These are phyloP conservation scores for Pseudopleuronectes americanus DNA, from an alignment of 2,797 vertebrate genomes.

Conservation along the genomic window DNA sequence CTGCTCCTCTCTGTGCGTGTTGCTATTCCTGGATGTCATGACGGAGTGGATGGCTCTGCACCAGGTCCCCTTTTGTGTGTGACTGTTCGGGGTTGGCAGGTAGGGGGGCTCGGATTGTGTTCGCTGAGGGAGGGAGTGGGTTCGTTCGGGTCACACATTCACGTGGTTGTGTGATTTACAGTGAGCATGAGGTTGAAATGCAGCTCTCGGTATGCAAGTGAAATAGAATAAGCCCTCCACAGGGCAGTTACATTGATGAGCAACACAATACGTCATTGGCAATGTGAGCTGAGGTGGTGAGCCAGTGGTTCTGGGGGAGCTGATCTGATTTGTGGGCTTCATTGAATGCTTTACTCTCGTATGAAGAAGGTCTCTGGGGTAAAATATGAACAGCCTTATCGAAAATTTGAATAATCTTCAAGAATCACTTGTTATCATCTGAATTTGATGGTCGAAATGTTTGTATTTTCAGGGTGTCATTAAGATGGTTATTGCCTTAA, in stretches of 20 bases:
- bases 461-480: background rate
- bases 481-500: conserved; percentile 11
- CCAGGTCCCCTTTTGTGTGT: conserved; percentile 64
- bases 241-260: conserved; percentile 32
- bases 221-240: conserved; percentile 25
- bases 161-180: conserved; percentile 53
- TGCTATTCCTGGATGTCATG: conserved; percentile 75
- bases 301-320: conserved; percentile 18
- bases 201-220: conserved; percentile 30
- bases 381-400: background rate
- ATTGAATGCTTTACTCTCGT: background rate
- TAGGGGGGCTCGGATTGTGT: conserved; percentile 1
- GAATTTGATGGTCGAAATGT: background rate
- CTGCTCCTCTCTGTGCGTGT: conserved; percentile 60
- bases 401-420: background rate
- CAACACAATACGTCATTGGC: conserved; percentile 10
- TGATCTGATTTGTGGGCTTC: conserved; percentile 14
- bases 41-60: conserved; percentile 59
- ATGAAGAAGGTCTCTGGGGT: conserved; percentile 1
- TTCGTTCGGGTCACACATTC: conserved; percentile 52
- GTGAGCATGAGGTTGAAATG: conserved; percentile 35
- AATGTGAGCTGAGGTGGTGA: conserved; percentile 6
- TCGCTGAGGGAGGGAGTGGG: conserved; percentile 1
- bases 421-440: background rate
- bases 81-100: background rate